A percentile compares a stretch with the other conserved stretches of the same genome.
Evolutionary conservation across 2,888 invertebrate species (phyloP).

Genomic region (Ligdia adustata): DNA sequence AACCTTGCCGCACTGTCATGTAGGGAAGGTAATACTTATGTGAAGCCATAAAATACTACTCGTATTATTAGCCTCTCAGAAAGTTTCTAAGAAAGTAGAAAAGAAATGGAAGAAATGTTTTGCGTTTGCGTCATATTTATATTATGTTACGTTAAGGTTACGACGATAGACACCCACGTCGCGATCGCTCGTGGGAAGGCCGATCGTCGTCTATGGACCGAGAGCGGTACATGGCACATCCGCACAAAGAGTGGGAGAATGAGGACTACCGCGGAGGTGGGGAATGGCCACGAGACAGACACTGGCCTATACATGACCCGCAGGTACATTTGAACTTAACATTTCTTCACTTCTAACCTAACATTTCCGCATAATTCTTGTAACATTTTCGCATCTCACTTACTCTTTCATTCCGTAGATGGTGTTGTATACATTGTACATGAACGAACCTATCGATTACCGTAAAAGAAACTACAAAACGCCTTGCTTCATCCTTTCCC

Average conservation of each 20-base stretch:
- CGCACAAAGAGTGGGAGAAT: slow-evolving; percentile 79
- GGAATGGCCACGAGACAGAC: slow-evolving; percentile 78
- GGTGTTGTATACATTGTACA: slow-evolving; percentile 65
- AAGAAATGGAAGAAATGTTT: too few species aligned
- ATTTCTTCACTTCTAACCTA: background rate
- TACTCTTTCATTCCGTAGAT: slow-evolving; percentile 58
- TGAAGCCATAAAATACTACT: too few species aligned
- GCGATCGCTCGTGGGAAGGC: slow-evolving; percentile 84
- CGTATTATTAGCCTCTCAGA: too few species aligned
- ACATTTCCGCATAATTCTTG: background rate
- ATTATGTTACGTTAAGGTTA: slow-evolving; percentile 58
- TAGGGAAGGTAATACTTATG: too few species aligned
- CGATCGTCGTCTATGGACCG: slow-evolving; percentile 75
- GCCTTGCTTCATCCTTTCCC: slow-evolving; percentile 76
- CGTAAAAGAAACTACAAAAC: slow-evolving; percentile 62
- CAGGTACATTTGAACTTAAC: slow-evolving; percentile 59
- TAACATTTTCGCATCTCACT: background rate
- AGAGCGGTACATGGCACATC: slow-evolving; percentile 72
- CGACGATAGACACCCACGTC: slow-evolving; percentile 77
- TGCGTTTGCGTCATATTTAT: too few species aligned
- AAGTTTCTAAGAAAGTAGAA: too few species aligned
- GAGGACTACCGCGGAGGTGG: slow-evolving; percentile 82
- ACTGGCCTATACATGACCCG: slow-evolving; percentile 76
- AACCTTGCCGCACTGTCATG: too few species aligned
- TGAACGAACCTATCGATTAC: slow-evolving; percentile 75